Percentiles rank a stretch among this genome's conserved stretches.
Evolutionary conservation across 2,113 vertebrate genomes (phyloP).

Genomic region (Carassius auratus): DNA sequence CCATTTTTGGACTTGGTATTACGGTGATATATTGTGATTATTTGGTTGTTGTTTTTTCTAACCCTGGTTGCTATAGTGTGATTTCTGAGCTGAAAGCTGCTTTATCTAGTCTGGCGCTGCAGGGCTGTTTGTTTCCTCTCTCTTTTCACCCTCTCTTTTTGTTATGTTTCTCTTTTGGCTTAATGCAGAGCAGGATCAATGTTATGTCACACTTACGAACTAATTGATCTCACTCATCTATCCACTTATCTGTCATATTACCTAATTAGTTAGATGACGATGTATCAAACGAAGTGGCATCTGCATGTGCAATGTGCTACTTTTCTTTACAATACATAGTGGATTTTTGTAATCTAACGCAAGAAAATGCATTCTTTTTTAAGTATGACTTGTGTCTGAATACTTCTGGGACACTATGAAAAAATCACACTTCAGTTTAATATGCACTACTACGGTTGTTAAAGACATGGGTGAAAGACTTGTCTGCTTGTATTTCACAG

Average conservation of each 20-base stretch:
- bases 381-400: not conserved
- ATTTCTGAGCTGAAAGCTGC: slow-evolving; percentile 41
- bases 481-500: not conserved
- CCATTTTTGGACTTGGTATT: not conserved
- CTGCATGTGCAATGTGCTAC: not conserved
- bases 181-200: slow-evolving; percentile 32
- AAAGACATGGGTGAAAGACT: not conserved
- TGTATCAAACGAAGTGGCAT: not conserved
- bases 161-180: slow-evolving; percentile 29
- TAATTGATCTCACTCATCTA: slow-evolving; percentile 44
- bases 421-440: not conserved
- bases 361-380: not conserved
- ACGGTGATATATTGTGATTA: not conserved
- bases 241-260: slow-evolving; percentile 43
- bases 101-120: slow-evolving; percentile 63
- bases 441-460: not conserved
- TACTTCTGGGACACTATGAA: not conserved
- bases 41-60: slow-evolving; percentile 1
- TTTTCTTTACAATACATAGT: not conserved
- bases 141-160: slow-evolving; percentile 25
- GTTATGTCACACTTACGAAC: slow-evolving; percentile 13
- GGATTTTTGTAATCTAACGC: not conserved
- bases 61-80: slow-evolving; percentile 47
- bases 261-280: not conserved
- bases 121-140: slow-evolving; percentile 50